Base-by-base conservation (phyloP, 2,888 invertebrate species). In the Pharmacophagus antenor region DNA sequence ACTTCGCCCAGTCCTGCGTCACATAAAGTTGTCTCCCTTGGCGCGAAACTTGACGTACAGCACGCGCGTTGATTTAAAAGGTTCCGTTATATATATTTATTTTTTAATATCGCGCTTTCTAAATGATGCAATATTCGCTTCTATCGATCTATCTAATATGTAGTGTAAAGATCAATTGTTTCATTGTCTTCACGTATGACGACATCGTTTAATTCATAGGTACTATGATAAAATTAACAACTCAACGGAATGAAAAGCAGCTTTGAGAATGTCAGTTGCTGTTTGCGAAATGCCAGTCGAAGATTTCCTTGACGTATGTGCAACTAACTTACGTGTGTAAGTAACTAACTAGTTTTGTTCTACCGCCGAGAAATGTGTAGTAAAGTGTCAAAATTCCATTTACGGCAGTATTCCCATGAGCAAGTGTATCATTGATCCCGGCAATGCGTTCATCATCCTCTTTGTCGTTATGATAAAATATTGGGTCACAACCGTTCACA, bases 51-150 rank as follows among this genome's bases (percentile, higher is more conserved):
- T 55, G 56, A 54, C 60, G 48, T 55, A 52, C 46, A 37, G 48
- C 58, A 55, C 58, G 57, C 56, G 57, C 37, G 21, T 47, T 53
- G 63, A 60, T 66, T 61, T 52, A 61, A 62, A 63, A 63, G 57
- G 52, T 63, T 27, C 8, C 59, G 63, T 62, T 62, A 62, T 41
- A 53, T 55, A 59, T 62, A 62, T 41, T 50, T 55, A 59, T 59
- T 65, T 61, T 62, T 56, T 62, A 67, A 65, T 61, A 21, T 41
- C 62, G 44, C 65, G 62, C 68, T 73, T 73, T 71, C 72, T 68
- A 70, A 50, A 63, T 74, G 70, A 71, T 63, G 70, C 65, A 74
- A 72, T 55, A n/a, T 4, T 44, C 18, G 10, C 18, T n/a, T 20
- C 42, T 20, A 18, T n/a, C 18, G 7, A 44, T 44, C 42, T 17